A percentile compares a stretch with the other conserved stretches of the same genome.
Evolutionary conservation across 2,113 vertebrate species (phyloP).

Genomic region (Sorex araneus): DNA sequence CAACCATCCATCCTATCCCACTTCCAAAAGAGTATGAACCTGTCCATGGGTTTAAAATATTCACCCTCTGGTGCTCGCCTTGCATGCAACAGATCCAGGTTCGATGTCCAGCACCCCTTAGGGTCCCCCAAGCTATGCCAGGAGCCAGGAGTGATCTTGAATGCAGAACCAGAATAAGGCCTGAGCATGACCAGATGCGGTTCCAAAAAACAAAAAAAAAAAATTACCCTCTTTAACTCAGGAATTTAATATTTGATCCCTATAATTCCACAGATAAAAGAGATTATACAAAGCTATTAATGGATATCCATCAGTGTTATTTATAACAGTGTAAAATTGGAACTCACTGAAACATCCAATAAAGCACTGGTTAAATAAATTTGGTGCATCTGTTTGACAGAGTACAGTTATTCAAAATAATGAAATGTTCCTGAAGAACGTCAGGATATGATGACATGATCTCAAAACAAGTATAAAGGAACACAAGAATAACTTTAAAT

Average conservation of each 20-base stretch:
- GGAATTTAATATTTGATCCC: slow-evolving; percentile 51
- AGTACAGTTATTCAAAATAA: slow-evolving; percentile 44
- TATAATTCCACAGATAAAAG: neutral
- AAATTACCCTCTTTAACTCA: neutral
- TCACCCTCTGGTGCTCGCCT: too few relatives aligned
- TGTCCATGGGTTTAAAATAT: neutral
- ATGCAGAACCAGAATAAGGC: too few relatives aligned
- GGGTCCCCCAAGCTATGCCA: too few relatives aligned
- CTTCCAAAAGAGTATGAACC: neutral
- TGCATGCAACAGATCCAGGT: too few relatives aligned
- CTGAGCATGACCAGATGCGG: too few relatives aligned
- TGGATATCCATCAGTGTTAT: neutral
- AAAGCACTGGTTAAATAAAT: neutral
- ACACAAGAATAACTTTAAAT: slow-evolving; percentile 14
- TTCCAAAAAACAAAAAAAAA: neutral
- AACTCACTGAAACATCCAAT: slow-evolving; percentile 2
- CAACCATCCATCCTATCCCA: neutral
- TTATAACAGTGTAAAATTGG: slow-evolving; percentile 30
- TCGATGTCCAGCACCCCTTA: too few relatives aligned
- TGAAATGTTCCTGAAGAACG: slow-evolving; percentile 27
- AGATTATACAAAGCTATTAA: neutral
- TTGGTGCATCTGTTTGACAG: slow-evolving; percentile 22
- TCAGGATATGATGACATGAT: neutral
- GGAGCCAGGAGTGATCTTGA: too few relatives aligned
- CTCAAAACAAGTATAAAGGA: slow-evolving; percentile 20